Evolutionary conservation across 53 echinoderm and acorn worm genomes (phyloP).

Genomic region (Holothuria leucospilota): DNA sequence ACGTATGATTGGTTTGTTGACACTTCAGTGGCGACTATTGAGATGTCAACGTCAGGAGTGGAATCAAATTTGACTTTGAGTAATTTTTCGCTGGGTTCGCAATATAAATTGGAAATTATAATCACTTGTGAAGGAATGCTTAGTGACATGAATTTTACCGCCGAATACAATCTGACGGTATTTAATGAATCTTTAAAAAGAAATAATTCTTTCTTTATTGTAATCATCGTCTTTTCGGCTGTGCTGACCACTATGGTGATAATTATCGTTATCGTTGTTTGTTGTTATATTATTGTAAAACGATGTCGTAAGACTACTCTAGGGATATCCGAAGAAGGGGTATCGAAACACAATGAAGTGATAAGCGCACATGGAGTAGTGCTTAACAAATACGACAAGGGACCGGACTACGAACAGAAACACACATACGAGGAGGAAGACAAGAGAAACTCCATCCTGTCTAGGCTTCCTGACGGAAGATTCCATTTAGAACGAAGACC

Average conservation of each 20-base stretch:
- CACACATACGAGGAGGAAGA: background rate
- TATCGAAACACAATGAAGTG: too few relatives aligned
- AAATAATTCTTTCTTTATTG: too few relatives aligned
- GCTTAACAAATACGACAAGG: too few relatives aligned
- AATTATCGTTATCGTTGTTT: too few relatives aligned
- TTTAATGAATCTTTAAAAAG: too few relatives aligned
- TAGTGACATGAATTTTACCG: background rate
- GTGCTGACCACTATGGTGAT: too few relatives aligned
- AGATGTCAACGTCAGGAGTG: background rate
- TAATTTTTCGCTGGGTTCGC: background rate
- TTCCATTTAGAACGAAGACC: background rate
- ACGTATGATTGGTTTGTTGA: background rate
- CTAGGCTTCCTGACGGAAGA: constrained; percentile 1
- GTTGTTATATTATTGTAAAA: too few relatives aligned
- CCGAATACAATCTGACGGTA: background rate
- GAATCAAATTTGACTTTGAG: background rate
- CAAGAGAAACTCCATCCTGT: background rate
- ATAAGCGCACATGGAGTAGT: too few relatives aligned
- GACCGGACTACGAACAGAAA: too few relatives aligned
- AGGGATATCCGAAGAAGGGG: too few relatives aligned
- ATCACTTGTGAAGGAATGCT: background rate
- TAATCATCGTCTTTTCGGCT: too few relatives aligned
- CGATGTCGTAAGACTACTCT: too few relatives aligned
- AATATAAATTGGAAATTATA: background rate
- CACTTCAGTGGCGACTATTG: background rate